A percentile compares a stretch with the other conserved stretches of the same genome.
Evolutionary conservation across 2,888 invertebrate genomes (phyloP).

Genomic region (Drosophila fulvimacula): DNA sequence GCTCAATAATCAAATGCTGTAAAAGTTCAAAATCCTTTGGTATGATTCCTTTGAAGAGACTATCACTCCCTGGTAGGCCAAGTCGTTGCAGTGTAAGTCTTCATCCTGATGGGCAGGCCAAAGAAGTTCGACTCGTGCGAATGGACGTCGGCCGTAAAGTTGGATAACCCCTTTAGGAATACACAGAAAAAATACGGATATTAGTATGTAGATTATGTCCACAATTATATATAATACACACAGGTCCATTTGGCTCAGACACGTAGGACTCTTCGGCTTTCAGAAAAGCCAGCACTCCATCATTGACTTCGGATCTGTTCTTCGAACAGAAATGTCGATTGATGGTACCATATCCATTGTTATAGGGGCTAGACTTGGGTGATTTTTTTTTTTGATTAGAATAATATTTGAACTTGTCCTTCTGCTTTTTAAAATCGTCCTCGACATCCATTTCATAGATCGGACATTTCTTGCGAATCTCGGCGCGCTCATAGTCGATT

Average conservation of each 20-base stretch:
- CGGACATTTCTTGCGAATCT: conserved; percentile 34
- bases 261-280: conserved; percentile 46
- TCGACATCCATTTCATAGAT: not conserved
- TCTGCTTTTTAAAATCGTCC: not conserved
- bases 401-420: not conserved
- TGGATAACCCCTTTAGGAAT: not conserved
- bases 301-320: conserved; percentile 62
- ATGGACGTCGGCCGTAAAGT: conserved; percentile 54
- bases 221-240: conserved; percentile 21
- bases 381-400: not conserved
- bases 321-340: conserved; percentile 53
- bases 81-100: conserved; percentile 55
- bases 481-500: conserved; percentile 65
- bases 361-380: too few species aligned
- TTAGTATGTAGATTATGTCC: not conserved
- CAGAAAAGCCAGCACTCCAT: conserved; percentile 52
- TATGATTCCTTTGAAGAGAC: not conserved
- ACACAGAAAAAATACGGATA: not conserved
- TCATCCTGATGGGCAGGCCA: conserved; percentile 54
- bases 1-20: not conserved
- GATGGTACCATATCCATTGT: conserved; percentile 20
- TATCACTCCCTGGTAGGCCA: conserved; percentile 20
- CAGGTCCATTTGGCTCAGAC: conserved; percentile 5
- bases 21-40: not conserved
- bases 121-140: conserved; percentile 49